Evolutionary conservation across 2,888 invertebrate genomes (phyloP).

Genomic region (Mimas tiliae): DNA sequence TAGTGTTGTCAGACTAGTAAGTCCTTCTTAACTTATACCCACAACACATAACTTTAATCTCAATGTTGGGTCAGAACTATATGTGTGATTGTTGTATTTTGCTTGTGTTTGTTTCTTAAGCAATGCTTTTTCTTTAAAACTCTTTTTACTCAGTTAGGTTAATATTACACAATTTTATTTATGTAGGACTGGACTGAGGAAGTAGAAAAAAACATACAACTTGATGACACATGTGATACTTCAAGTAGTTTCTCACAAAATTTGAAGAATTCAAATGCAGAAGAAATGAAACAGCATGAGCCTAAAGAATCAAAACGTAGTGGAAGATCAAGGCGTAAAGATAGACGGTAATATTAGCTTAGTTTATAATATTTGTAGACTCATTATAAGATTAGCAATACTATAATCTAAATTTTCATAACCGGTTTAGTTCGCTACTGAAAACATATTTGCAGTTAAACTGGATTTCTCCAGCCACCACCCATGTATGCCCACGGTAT

Average conservation of each 20-base stretch:
- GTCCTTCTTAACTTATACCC: no score
- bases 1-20: no score
- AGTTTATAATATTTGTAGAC: no score
- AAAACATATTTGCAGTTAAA: no score
- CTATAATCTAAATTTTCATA: not conserved
- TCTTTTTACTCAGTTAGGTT: not conserved
- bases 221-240: conserved; percentile 72
- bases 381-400: no score
- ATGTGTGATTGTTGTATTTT: no score
- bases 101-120: no score
- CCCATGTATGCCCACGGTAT: no score
- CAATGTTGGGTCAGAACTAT: no score
- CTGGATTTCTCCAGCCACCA: no score
- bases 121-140: no score
- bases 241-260: conserved; percentile 69
- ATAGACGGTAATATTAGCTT: conserved; percentile 61
- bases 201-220: conserved; percentile 77
- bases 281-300: conserved; percentile 64
- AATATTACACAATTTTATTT: conserved; percentile 26
- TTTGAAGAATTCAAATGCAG: conserved; percentile 54
- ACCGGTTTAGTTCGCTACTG: not conserved
- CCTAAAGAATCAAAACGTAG: conserved; percentile 66
- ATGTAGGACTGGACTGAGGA: conserved; percentile 81
- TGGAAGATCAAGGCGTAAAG: conserved; percentile 68
- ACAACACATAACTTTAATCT: no score